Conservation (phyloP, 2,888 invertebrate species). For the Diarsia brunnea region DNA sequence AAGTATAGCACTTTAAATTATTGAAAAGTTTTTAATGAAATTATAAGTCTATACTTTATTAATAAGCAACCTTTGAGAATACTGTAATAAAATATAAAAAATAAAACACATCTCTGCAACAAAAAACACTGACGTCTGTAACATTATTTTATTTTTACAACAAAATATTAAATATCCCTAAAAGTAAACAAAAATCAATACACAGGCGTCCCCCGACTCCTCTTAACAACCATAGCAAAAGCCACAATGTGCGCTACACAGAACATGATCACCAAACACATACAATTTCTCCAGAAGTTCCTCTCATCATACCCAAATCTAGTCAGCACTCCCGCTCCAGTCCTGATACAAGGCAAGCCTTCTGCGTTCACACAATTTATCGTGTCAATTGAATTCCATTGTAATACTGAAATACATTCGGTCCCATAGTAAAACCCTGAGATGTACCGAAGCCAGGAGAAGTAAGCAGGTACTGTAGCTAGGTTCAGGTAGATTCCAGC, state of each 20-base stretch:
- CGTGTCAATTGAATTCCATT: constrained; percentile 91
- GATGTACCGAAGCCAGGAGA: constrained; percentile 91
- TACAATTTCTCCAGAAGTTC: constrained; percentile 85
- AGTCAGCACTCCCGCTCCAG: constrained; percentile 91
- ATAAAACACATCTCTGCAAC: not conserved
- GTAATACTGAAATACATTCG: constrained; percentile 93
- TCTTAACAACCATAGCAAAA: constrained; percentile 83
- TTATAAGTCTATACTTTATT: not conserved
- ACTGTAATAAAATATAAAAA: not conserved
- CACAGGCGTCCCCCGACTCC: constrained; percentile 86
- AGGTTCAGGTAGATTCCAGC: constrained; percentile 93
- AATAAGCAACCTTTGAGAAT: not conserved
- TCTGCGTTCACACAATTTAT: constrained; percentile 91
- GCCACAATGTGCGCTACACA: constrained; percentile 82
- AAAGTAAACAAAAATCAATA: constrained; percentile 73
- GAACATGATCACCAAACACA: constrained; percentile 84
- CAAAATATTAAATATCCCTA: not conserved
- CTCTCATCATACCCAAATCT: constrained; percentile 88
- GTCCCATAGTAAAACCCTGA: constrained; percentile 93
- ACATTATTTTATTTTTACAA: constrained; percentile 3
- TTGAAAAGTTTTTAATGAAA: not conserved
- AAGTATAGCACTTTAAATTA: not conserved
- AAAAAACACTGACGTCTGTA: not conserved
- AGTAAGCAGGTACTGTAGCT: constrained; percentile 87
- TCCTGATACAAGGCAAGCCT: constrained; percentile 91